Evolutionary conservation across 2,888 invertebrate genomes (phyloP).

Genomic region (Hypercompe scribonia): DNA sequence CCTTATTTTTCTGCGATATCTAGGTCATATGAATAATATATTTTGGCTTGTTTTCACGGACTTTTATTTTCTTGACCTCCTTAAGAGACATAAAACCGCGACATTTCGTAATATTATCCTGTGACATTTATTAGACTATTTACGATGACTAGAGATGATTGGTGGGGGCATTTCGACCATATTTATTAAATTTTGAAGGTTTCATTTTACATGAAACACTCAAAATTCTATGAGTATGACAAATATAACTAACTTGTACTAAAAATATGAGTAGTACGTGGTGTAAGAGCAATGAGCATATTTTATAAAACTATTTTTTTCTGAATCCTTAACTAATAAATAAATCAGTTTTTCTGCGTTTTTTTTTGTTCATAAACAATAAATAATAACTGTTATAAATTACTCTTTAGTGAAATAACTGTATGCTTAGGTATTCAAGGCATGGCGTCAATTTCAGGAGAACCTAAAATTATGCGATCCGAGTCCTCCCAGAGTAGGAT

Average conservation of each 20-base stretch:
- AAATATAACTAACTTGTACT: background rate
- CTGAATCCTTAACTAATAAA: no score
- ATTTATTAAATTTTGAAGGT: background rate
- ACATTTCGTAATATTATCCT: conserved; percentile 4
- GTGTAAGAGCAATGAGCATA: no score
- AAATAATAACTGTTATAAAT: no score
- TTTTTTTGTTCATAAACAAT: no score
- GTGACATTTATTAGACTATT: background rate
- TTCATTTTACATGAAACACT: background rate
- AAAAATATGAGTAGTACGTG: no score
- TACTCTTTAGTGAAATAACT: no score
- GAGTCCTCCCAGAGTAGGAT: no score
- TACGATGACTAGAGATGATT: background rate
- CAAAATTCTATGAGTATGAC: background rate
- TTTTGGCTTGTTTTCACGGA: background rate
- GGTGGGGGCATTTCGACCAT: background rate
- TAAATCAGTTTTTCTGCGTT: no score
- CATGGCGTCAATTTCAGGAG: no score
- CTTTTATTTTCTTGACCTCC: conserved; percentile 4
- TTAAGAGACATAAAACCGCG: background rate
- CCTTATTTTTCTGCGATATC: background rate
- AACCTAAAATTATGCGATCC: no score
- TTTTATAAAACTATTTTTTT: no score
- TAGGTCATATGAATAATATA: background rate
- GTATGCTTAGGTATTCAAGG: no score